Evolutionary conservation across 2,113 vertebrate genomes (phyloP).

Genomic region (Brachirus orientalis): DNA sequence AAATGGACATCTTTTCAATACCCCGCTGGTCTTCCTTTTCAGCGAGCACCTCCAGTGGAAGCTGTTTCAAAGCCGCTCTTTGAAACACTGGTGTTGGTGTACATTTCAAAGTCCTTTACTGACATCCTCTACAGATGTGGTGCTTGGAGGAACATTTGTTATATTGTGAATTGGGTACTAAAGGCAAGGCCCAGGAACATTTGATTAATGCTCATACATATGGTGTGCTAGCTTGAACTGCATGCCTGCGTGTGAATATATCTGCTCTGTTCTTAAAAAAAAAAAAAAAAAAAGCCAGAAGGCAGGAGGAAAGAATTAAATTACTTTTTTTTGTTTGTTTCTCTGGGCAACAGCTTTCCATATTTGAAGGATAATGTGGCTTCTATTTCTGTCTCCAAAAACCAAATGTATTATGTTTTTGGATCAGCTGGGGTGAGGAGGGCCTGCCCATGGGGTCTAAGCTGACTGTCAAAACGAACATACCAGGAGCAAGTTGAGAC

Average conservation of each 20-base stretch:
- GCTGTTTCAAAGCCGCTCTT: conserved; percentile 67
- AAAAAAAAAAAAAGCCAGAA: conserved; percentile 41
- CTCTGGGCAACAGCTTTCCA: conserved; percentile 66
- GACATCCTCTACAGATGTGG: conserved; percentile 78
- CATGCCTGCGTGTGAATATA: conserved; percentile 33
- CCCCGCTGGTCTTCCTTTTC: conserved; percentile 65
- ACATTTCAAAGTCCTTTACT: conserved; percentile 77
- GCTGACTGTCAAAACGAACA: conserved; percentile 82
- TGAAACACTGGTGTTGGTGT: conserved; percentile 65
- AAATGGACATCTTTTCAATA: conserved; percentile 72
- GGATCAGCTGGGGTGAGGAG: conserved; percentile 51
- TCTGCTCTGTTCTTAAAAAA: conserved; percentile 22
- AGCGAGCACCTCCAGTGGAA: conserved; percentile 61
- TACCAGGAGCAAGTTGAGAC: conserved; percentile 74
- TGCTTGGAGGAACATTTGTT: conserved; percentile 71
- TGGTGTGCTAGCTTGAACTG: conserved; percentile 36
- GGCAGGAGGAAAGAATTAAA: conserved; percentile 52
- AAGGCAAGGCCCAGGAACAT: conserved; percentile 65
- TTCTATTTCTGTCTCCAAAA: conserved; percentile 72
- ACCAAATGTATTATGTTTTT: conserved; percentile 71
- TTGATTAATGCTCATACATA: conserved; percentile 67
- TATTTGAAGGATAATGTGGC: conserved; percentile 67
- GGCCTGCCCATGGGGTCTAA: conserved; percentile 67
- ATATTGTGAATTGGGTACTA: conserved; percentile 63
- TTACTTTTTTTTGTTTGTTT: conserved; percentile 38